A percentile compares a stretch with the other conserved stretches of the same genome.
phyloP scores from a whole-genome alignment of 2,888 invertebrate species.

The Prosopocoilus inquinatus region DNA sequence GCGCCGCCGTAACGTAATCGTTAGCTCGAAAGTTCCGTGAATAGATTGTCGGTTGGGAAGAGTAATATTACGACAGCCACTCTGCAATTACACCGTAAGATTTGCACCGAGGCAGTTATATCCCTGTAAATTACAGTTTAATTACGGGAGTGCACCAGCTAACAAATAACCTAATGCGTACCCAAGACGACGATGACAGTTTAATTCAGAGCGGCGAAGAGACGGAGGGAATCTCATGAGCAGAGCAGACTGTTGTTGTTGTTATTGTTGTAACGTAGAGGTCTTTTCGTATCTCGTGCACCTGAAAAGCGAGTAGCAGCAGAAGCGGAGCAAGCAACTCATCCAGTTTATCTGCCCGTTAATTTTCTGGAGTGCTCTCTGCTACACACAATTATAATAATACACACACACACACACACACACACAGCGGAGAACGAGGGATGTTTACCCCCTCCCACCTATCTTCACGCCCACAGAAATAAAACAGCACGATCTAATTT shows the following conservation, averaged over 20 bases:
- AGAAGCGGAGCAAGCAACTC: not conserved
- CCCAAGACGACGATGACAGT: not conserved
- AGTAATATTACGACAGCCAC: no score
- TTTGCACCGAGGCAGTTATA: not conserved
- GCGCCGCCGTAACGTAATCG: not conserved
- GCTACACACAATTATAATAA: constrained; percentile 14
- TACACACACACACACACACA: not conserved
- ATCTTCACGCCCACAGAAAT: no score
- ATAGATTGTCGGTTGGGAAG: no score
- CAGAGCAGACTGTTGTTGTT: no score
- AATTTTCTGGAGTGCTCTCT: constrained; percentile 10
- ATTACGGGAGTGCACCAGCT: not conserved
- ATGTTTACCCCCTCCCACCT: no score
- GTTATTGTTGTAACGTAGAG: no score
- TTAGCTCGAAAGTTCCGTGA: not conserved
- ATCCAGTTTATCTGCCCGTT: constrained; percentile 1
- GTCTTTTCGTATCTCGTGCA: not conserved
- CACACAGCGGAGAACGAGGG: no score
- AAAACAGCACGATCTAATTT: constrained; percentile 3
- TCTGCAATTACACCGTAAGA: not conserved
- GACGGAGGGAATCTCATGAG: not conserved
- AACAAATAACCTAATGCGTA: not conserved
- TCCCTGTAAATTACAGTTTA: not conserved
- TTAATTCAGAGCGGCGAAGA: not conserved
- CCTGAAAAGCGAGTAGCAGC: not conserved